These are phyloP conservation scores for Luperina nickerlii DNA, from an alignment of 2,888 invertebrate genomes.

Conservation along the genomic window DNA sequence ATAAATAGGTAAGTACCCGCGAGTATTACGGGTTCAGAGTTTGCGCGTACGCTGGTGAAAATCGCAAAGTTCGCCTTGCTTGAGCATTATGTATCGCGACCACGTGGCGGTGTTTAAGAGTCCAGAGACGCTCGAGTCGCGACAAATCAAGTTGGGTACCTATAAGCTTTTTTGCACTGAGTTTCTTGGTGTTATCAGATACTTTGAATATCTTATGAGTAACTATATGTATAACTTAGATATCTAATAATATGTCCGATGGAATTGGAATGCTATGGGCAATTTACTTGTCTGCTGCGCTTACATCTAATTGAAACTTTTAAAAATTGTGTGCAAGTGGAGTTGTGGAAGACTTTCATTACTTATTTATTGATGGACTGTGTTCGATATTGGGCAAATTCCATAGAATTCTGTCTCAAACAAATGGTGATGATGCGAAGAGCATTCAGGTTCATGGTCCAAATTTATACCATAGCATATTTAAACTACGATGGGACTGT, in stretches of 20 bases:
- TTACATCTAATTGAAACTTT: not conserved
- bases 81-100: slow-evolving; percentile 61
- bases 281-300: not conserved
- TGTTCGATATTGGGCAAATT: not conserved
- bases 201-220: slow-evolving; percentile 20
- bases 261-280: not conserved
- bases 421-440: too few species aligned
- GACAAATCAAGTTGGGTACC: slow-evolving; percentile 43
- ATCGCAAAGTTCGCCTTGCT: slow-evolving; percentile 63
- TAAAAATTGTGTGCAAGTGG: not conserved
- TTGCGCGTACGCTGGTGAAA: slow-evolving; percentile 73
- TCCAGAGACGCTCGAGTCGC: slow-evolving; percentile 62
- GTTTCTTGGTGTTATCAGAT: slow-evolving; percentile 10
- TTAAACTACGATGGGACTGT: not conserved
- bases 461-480: not conserved
- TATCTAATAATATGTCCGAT: not conserved
- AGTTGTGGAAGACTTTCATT: not conserved
- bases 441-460: not conserved
- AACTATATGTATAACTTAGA: not conserved
- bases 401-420: too few species aligned
- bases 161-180: slow-evolving; percentile 21
- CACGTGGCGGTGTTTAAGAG: slow-evolving; percentile 73
- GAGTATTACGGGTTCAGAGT: slow-evolving; percentile 76
- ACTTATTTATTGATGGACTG: not conserved
- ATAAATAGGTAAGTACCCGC: slow-evolving; percentile 78